These are phyloP conservation scores for Noctua comes DNA, from an alignment of 2,888 invertebrate genomes.

Conservation along the genomic window DNA sequence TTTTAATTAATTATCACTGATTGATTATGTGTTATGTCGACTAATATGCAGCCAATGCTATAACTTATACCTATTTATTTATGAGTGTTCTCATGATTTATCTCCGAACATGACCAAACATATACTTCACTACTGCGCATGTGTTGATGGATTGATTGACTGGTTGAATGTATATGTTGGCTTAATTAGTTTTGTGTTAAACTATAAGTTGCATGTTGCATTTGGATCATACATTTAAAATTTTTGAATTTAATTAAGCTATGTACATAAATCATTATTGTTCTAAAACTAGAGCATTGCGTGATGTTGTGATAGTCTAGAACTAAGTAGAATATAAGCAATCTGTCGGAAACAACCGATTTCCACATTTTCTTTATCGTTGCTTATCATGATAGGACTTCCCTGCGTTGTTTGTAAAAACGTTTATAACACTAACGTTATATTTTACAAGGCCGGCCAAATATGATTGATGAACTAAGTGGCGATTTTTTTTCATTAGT, in stretches of 20 bases:
- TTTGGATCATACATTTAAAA: not conserved
- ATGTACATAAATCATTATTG: not conserved
- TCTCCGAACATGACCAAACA: not conserved
- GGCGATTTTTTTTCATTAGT: not conserved
- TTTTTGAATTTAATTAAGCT: not conserved
- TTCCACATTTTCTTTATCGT: constrained; percentile 38
- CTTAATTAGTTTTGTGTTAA: not conserved
- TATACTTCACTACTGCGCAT: not conserved
- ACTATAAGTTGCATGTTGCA: constrained; percentile 5
- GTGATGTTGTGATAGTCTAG: constrained; percentile 23
- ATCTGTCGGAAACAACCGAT: constrained; percentile 22
- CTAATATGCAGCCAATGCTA: constrained; percentile 24
- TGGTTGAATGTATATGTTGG: not conserved
- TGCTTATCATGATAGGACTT: constrained; percentile 30
- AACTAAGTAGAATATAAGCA: constrained; percentile 14
- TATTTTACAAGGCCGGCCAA: not conserved
- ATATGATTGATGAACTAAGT: not conserved
- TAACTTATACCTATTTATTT: not conserved
- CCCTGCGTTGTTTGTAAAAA: not conserved
- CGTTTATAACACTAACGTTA: not conserved
- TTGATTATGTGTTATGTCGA: constrained; percentile 20
- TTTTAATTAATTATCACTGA: constrained; percentile 40
- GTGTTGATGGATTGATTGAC: not conserved
- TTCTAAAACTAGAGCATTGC: constrained; percentile 23
- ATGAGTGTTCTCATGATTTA: not conserved